A percentile compares a stretch with the other conserved stretches of the same genome.
Conservation (phyloP, 2,888 invertebrate genomes). For the Pterostichus niger region DNA sequence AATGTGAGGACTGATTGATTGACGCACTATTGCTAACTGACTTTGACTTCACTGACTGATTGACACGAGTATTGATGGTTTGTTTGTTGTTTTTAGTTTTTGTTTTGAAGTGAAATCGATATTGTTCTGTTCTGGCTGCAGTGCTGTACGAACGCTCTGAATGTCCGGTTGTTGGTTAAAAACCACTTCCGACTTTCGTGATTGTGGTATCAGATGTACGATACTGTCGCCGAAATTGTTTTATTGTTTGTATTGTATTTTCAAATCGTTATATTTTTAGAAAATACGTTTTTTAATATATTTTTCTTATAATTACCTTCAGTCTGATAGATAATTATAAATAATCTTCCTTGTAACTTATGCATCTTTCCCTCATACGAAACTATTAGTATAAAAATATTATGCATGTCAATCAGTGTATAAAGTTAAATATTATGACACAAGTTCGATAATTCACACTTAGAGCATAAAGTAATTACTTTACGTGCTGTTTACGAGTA, state of each 20-base stretch:
- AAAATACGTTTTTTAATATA: no score
- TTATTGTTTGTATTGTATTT: constrained; percentile 29
- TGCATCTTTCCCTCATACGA: no score
- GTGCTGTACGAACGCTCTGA: constrained; percentile 5
- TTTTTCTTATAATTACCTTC: no score
- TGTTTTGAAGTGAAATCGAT: constrained; percentile 31
- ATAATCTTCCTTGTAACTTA: no score
- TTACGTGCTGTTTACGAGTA: no score
- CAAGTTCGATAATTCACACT: no score
- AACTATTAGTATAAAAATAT: no score
- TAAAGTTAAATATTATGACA: no score
- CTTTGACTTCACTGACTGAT: constrained; percentile 15
- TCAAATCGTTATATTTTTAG: not conserved
- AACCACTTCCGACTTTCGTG: constrained; percentile 43
- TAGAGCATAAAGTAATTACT: no score
- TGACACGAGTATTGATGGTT: constrained; percentile 25
- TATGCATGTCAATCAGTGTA: no score
- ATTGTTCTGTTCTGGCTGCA: not conserved
- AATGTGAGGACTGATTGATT: constrained; percentile 15
- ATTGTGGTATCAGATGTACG: constrained; percentile 36
- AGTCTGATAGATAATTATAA: no score
- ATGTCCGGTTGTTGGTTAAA: constrained; percentile 26
- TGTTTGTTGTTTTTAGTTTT: constrained; percentile 31
- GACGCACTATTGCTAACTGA: constrained; percentile 6
- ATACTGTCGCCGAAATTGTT: not conserved